These are phyloP conservation scores for Nymphicus hollandicus DNA, from an alignment of 2,113 vertebrate species.

Conservation along the genomic window DNA sequence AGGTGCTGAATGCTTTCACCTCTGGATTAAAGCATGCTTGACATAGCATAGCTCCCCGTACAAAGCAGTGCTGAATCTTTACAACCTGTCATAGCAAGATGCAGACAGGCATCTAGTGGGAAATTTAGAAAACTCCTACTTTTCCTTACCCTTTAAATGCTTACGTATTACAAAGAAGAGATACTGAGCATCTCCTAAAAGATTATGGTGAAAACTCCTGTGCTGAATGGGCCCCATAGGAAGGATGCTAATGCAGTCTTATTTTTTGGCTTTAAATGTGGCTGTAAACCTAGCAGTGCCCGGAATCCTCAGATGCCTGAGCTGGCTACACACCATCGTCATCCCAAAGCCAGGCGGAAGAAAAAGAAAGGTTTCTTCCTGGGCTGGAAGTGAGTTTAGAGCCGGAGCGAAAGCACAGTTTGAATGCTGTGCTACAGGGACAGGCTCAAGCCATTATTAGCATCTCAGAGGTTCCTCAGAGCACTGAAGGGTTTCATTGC, in stretches of 20 bases:
- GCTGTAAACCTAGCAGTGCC: not conserved
- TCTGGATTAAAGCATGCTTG: not conserved
- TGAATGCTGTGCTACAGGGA: not conserved
- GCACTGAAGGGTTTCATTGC: not conserved
- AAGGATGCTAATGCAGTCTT: not conserved
- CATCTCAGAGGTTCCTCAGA: not conserved
- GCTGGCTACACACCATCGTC: not conserved
- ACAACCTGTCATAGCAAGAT: not conserved
- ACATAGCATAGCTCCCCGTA: not conserved
- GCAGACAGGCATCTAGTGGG: not conserved
- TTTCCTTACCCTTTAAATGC: not conserved
- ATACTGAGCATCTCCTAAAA: not conserved
- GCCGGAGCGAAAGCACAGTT: not conserved
- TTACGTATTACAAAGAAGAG: not conserved
- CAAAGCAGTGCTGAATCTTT: not conserved
- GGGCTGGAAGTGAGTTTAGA: not conserved
- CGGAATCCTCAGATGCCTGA: rapidly evolving
- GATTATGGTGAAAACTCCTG: not conserved
- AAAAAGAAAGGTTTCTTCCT: not conserved
- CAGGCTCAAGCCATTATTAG: not conserved
- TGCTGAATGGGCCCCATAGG: not conserved
- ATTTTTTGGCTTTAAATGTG: rapidly evolving
- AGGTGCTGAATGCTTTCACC: not conserved
- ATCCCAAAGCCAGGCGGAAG: not conserved
- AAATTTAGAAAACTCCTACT: not conserved